Base-by-base conservation (phyloP, 1,140 invertebrate species). In the Apis mellifera region DNA sequence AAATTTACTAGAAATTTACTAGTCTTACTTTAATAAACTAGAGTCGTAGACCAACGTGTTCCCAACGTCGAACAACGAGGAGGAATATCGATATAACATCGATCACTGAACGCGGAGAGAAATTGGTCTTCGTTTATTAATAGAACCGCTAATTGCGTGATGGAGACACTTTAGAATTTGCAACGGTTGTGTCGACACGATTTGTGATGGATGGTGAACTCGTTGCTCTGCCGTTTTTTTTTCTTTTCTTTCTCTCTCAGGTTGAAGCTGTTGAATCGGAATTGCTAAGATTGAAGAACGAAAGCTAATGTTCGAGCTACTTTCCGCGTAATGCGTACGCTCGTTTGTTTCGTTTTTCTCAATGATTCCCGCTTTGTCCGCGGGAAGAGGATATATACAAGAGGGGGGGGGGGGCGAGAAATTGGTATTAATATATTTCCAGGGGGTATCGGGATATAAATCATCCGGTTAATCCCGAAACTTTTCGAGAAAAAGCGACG, bases 131-230 rank as follows among this genome's bases (percentile, higher is more conserved):
- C 50, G 83, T 77, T 42, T 85, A 82, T 57, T 77, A 82, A 74
- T 86, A 82, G 79, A 86, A 52, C 54, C 64, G 23, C 26, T 86
- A 86, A 86, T 86, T 82, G 82, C 76, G 75, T 21, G 23, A 19
- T 70, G 42, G 74, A 78, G 73, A 23, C 32, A 72, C 60, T 84
- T 85, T 66, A 32, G 77, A 65, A 79, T 70, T 78, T 55, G 81
- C 57, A 74, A 74, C 73, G 81, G 32, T 74, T 52, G 26, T 65
- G 73, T 75, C 59, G 59, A 75, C 73, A 75, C 59, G 73, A 23
- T 75, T 21, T 12, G n/a, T 75, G 59, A 75, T 75, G 73, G 42
- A 75, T 75, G 73, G 59, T 21, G 59, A 19, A 60, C 48, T 62
- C 59, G 73, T 75, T 75, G 59, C 73, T 59, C 71, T 23, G 60